These are phyloP conservation scores for Pseudococcus longispinus DNA, from an alignment of 2,888 invertebrate genomes.

Conservation along the genomic window DNA sequence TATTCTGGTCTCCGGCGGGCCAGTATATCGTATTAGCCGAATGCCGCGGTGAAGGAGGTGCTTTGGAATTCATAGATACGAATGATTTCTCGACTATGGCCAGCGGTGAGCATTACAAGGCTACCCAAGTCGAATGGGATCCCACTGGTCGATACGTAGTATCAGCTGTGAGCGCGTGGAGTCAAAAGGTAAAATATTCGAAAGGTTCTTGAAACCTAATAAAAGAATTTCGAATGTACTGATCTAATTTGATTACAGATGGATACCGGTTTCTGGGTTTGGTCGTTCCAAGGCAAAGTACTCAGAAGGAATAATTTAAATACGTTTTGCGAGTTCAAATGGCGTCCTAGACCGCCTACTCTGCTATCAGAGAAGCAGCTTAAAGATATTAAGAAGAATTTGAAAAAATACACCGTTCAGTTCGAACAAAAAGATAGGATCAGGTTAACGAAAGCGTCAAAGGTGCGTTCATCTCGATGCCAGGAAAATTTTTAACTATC, in stretches of 20 bases:
- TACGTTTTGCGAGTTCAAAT: constrained; percentile 91
- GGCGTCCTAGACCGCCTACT: constrained; percentile 93
- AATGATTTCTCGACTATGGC: constrained; percentile 96
- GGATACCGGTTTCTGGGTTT: constrained; percentile 90
- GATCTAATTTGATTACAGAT: constrained; percentile 62
- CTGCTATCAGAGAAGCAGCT: constrained; percentile 83
- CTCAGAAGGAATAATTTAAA: constrained; percentile 85
- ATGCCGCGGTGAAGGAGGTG: constrained; percentile 82
- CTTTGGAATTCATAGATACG: constrained; percentile 93
- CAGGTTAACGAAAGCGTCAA: constrained; percentile 89
- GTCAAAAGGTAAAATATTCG: constrained; percentile 76
- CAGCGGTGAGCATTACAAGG: constrained; percentile 90
- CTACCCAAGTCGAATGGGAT: constrained; percentile 98
- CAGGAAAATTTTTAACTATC: background rate
- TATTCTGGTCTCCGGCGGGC: constrained; percentile 96
- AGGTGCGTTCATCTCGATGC: constrained; percentile 65
- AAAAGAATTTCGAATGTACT: background rate
- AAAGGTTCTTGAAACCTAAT: background rate
- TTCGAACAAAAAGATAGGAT: constrained; percentile 97
- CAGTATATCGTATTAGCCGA: constrained; percentile 95
- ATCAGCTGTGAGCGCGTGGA: constrained; percentile 94
- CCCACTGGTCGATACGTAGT: constrained; percentile 97
- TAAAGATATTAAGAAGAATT: constrained; percentile 94
- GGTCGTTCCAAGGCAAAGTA: constrained; percentile 92
- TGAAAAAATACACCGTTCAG: constrained; percentile 95